Conservation (phyloP, 30 jellyfish, hydroid and myxozoan genomes). For the Euphysa ruthae region DNA sequence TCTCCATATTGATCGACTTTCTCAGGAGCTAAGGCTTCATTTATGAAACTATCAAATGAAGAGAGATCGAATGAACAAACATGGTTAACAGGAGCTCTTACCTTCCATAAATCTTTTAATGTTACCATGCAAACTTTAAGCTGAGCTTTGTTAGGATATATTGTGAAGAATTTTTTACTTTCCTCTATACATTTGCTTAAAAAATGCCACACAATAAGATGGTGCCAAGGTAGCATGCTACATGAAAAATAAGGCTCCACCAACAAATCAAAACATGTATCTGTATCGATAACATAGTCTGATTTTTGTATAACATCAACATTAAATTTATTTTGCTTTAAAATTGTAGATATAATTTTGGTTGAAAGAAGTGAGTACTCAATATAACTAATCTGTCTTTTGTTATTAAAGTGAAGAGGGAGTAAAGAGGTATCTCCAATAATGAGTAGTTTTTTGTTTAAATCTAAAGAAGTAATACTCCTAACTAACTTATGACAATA, state of each 20-base stretch:
- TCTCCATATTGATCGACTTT: conserved; percentile 20
- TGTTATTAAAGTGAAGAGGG: conserved; percentile 33
- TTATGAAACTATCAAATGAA: conserved; percentile 37
- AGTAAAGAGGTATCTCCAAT: conserved; percentile 59
- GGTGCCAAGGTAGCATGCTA: conserved; percentile 75
- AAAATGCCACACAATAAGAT: neutral
- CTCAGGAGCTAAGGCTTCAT: conserved; percentile 43
- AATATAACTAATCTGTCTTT: conserved; percentile 16
- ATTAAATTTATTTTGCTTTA: neutral
- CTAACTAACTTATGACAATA: neutral
- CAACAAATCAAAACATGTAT: neutral
- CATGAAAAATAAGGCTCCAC: conserved; percentile 63
- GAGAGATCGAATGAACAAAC: conserved; percentile 38
- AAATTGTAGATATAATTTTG: conserved; percentile 6
- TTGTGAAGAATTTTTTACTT: no score
- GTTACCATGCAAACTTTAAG: conserved; percentile 28
- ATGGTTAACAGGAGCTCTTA: conserved; percentile 30
- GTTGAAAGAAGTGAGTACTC: conserved; percentile 35
- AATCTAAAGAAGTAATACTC: no score
- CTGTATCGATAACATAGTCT: neutral
- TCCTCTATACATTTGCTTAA: neutral
- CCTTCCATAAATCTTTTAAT: conserved; percentile 50
- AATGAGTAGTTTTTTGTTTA: neutral
- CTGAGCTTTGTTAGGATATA: conserved; percentile 1
- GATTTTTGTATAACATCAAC: neutral